Base-by-base conservation (phyloP, 2,113 vertebrate genomes). In the Heteronetta atricapilla region DNA sequence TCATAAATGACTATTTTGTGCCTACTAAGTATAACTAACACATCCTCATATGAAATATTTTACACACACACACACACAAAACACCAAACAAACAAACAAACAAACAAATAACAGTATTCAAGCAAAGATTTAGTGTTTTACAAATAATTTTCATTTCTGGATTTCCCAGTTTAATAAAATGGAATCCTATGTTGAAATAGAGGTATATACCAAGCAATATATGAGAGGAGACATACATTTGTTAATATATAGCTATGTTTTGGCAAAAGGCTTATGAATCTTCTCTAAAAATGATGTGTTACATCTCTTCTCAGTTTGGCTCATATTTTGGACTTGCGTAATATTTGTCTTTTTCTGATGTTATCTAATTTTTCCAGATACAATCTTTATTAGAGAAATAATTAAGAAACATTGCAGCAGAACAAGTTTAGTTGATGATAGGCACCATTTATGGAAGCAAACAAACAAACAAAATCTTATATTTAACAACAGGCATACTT, bases 71-170 rank as follows among this genome's bases (percentile, higher is more conserved):
- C 38, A 38, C 38, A 38, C 38, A 38, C 38, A 38, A 48, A 48
- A 48, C 8, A 11, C 0, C 64, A 44, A 44, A 0, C 63, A 48
- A 21, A 11, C 5, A 40, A 40, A 13, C 38, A 38, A 38, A 20
- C 7, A 17, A 0, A 68, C n/a, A 7, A 3, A 12, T 3, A 31
- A 18, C 17, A 34, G 21, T n/a, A 22, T 29, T 48, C n/a, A 81
- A 13, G 1, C 4, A 33, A 59, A 59, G 36, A 25, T 33, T 46
- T 72, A 10, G 11, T 53, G 18, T 22, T 90, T 91, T 58, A 46
- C 28, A 68, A 66, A 21, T 48, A 23, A 15, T 66, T 72, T 58
- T 73, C 1, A 56, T 85, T 63, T 59, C 21, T 34, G 28, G 59
- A 21, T 34, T 77, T 87, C 7, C 23, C 4, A 67, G 6, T 28